Percentiles rank a stretch among this genome's conserved stretches.
Evolutionary conservation across 2,888 invertebrate species (phyloP).

Genomic region (Tuberolachnus salignus): DNA sequence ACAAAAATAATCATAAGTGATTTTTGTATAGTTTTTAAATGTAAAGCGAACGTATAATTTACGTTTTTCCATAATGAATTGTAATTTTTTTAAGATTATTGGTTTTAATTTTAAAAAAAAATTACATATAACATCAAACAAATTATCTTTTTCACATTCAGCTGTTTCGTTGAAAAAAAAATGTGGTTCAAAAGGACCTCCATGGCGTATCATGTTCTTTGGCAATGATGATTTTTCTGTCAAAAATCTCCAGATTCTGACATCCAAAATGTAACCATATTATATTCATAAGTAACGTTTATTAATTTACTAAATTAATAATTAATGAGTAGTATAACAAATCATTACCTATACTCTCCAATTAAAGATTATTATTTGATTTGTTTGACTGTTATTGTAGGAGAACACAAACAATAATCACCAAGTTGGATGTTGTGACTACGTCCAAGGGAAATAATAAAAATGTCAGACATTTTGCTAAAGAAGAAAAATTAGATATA

Average conservation of each 20-base stretch:
- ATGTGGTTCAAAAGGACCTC: conserved; percentile 60
- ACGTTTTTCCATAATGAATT: neutral
- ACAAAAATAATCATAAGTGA: neutral
- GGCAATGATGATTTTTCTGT: conserved; percentile 85
- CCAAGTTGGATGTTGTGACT: conserved; percentile 74
- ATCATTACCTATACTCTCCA: no score
- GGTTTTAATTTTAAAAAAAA: conserved; percentile 13
- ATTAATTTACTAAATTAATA: neutral
- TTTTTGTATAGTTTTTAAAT: neutral
- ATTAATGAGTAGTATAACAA: no score
- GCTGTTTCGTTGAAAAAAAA: conserved; percentile 23
- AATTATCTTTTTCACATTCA: conserved; percentile 20
- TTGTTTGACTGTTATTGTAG: conserved; percentile 63
- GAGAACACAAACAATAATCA: conserved; percentile 65
- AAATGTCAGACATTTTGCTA: conserved; percentile 72
- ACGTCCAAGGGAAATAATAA: conserved; percentile 67
- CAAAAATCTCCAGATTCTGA: conserved; percentile 73
- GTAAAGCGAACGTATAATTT: neutral
- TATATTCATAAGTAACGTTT: neutral
- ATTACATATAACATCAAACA: neutral
- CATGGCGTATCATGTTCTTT: conserved; percentile 79
- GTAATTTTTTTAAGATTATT: conserved; percentile 10
- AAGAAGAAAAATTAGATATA: conserved; percentile 67
- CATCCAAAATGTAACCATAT: conserved; percentile 70
- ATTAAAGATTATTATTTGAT: neutral